Percentiles rank a stretch among this genome's conserved stretches.
Conservation (phyloP, 2,113 vertebrate genomes). For the Rhizomys pruinosus region DNA sequence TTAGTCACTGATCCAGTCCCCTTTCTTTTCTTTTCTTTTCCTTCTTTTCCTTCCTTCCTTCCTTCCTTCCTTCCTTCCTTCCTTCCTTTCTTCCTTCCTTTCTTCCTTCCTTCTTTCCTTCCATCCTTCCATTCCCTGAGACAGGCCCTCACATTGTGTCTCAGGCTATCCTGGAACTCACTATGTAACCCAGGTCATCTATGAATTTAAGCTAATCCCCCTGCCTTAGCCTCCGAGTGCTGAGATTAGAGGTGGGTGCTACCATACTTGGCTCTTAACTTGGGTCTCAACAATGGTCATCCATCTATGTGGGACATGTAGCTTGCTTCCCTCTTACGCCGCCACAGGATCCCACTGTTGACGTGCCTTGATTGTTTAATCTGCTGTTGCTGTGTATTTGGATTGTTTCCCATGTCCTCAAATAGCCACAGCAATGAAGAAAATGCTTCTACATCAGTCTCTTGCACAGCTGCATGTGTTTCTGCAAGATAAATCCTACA, state of each 20-base stretch:
- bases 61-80: too few species aligned
- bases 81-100: too few species aligned
- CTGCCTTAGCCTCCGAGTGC: background rate
- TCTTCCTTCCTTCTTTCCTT: too few species aligned
- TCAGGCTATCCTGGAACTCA: background rate
- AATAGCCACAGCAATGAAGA: slow-evolving; percentile 38
- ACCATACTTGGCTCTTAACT: background rate
- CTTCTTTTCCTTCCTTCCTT: too few species aligned
- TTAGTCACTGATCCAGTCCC: too few species aligned
- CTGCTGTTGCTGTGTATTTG: background rate
- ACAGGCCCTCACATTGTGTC: background rate
- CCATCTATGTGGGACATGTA: background rate
- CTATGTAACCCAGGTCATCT: background rate
- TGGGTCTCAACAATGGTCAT: background rate
- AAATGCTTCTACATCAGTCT: slow-evolving; percentile 27
- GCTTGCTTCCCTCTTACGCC: background rate
- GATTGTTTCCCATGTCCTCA: slow-evolving; percentile 19
- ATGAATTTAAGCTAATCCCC: too few species aligned
- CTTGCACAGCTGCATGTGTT: slow-evolving; percentile 52
- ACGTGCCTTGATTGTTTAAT: background rate
- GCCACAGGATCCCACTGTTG: background rate
- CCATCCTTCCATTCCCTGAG: too few species aligned
- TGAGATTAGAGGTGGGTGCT: background rate
- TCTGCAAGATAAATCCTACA: slow-evolving; percentile 42
- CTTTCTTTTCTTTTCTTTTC: too few species aligned